These are phyloP conservation scores for Chrysocyon brachyurus DNA, from an alignment of 2,797 vertebrate species.

Conservation along the genomic window DNA sequence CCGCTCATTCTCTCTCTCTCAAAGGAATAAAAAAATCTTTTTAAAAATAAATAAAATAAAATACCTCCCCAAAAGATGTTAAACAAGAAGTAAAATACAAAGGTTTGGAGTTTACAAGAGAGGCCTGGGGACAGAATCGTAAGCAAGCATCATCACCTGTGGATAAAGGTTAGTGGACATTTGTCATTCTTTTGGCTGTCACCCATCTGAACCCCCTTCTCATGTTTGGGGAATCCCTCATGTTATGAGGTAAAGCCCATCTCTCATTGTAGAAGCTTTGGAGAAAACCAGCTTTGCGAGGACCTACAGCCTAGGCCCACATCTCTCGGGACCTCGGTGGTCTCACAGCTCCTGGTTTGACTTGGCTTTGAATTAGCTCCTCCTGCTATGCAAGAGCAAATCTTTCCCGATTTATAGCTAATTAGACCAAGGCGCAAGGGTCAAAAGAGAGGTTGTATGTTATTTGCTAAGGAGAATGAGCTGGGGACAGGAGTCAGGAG, in stretches of 20 bases:
- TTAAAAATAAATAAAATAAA: not conserved
- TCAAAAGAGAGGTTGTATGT: not conserved
- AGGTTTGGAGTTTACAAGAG: not conserved
- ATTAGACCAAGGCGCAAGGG: not conserved
- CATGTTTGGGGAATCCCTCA: not conserved
- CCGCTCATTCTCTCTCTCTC: no score
- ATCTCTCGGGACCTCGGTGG: not conserved
- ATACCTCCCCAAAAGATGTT: not conserved
- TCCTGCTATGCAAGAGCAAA: not conserved
- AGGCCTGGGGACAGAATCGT: not conserved
- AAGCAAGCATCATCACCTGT: no score
- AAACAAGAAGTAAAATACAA: not conserved
- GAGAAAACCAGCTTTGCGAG: not conserved
- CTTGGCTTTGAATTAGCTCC: not conserved
- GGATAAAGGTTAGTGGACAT: not conserved
- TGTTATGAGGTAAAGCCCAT: not conserved
- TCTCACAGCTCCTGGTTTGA: not conserved
- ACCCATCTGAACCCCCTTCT: not conserved
- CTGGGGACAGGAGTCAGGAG: not conserved
- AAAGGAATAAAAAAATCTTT: no score
- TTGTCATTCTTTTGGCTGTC: not conserved
- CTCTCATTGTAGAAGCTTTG: not conserved
- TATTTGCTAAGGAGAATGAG: not conserved
- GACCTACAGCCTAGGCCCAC: not conserved
- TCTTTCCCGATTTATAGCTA: not conserved